Percentiles rank a stretch among this genome's conserved stretches.
These are phyloP conservation scores for Camponotus vicinus DNA, from an alignment of 1,140 invertebrate genomes.

Conservation along the genomic window DNA sequence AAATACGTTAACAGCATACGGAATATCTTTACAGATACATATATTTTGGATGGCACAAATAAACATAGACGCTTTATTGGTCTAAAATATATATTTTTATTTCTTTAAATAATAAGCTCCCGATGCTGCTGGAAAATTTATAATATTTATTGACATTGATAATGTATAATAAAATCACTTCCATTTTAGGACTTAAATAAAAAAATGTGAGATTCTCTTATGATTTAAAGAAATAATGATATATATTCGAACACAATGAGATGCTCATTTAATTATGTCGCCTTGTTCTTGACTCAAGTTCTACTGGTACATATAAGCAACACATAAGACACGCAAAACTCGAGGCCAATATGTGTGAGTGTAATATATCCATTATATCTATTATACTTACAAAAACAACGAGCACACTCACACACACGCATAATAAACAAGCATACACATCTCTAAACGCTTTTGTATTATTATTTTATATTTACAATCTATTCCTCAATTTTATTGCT, in stretches of 20 bases:
- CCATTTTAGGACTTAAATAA: not conserved
- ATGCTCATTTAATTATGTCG: slow-evolving; percentile 11
- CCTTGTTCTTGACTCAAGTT: not conserved
- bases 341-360: slow-evolving; percentile 12
- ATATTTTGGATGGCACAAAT: slow-evolving; percentile 37
- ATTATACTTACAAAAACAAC: slow-evolving; percentile 51
- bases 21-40: slow-evolving; percentile 38
- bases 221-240: slow-evolving; percentile 28
- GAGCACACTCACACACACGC: not conserved
- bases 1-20: slow-evolving; percentile 21
- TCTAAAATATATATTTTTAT: slow-evolving; percentile 17
- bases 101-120: slow-evolving; percentile 19
- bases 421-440: no score
- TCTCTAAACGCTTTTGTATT: not conserved
- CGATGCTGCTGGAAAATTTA: not conserved
- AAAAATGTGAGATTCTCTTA: not conserved
- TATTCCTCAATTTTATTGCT: slow-evolving; percentile 35
- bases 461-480: slow-evolving; percentile 52
- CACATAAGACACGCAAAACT: slow-evolving; percentile 28
- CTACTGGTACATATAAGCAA: slow-evolving; percentile 16
- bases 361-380: slow-evolving; percentile 15
- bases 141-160: not conserved
- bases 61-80: not conserved
- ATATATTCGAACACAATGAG: slow-evolving; percentile 23
- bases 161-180: not conserved